Percentiles rank a stretch among this genome's conserved stretches.
Conservation (phyloP, 1,140 invertebrate species). For the Cotesia glomerata region DNA sequence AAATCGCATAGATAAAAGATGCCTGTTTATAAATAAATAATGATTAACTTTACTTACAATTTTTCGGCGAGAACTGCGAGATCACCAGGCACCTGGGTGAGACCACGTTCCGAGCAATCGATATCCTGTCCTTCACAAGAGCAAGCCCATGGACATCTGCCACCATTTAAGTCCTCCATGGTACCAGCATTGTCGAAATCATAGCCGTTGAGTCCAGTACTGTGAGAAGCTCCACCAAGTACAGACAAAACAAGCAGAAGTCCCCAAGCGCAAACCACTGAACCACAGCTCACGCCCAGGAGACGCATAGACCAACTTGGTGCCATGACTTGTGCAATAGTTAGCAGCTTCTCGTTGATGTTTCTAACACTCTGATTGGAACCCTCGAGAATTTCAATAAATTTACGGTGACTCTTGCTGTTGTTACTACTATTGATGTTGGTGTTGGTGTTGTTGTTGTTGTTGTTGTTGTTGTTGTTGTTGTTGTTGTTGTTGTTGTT, state of each 20-base stretch:
- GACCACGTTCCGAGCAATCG: conserved; percentile 80
- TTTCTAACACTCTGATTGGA: conserved; percentile 49
- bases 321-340: conserved; percentile 55
- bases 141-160: conserved; percentile 79
- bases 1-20: neutral
- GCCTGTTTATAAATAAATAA: neutral
- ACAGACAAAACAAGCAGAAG: conserved; percentile 53
- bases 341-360: conserved; percentile 53
- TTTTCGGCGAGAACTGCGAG: conserved; percentile 74
- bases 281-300: conserved; percentile 56
- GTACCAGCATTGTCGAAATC: conserved; percentile 45
- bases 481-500: conserved; percentile 1
- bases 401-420: conserved; percentile 28
- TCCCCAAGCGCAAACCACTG: conserved; percentile 57
- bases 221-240: conserved; percentile 52
- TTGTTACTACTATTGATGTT: neutral
- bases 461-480: neutral
- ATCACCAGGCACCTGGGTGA: conserved; percentile 79
- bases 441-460: conserved; percentile 1
- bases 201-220: conserved; percentile 49
- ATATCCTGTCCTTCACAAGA: conserved; percentile 77
- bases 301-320: conserved; percentile 55
- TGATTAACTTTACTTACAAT: conserved; percentile 74
- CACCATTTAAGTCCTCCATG: conserved; percentile 51
- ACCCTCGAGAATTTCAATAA: conserved; percentile 43